Base-by-base conservation (phyloP, 2,888 invertebrate species). In the Keiferia lycopersicella region DNA sequence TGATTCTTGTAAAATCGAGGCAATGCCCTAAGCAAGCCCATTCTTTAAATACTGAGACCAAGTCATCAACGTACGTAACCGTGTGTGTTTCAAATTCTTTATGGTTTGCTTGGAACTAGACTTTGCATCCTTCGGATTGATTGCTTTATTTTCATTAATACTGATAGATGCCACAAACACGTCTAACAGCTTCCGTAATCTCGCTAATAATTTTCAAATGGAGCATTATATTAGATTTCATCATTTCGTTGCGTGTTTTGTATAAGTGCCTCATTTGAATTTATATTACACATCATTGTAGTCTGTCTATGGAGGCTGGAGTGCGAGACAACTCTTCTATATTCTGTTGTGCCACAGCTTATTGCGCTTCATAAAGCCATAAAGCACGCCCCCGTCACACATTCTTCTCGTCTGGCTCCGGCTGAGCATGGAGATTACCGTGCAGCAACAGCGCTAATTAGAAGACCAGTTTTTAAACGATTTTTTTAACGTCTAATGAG, bases 271-370 rank as follows among this genome's bases (percentile, higher is more conserved):
- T 75, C 76, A 78, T 79, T 79, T 84, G 86, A 83, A 86, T 86
- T 84, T 85, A 82, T 85, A 85, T 84, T 80, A 82, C 79, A 78
- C 75, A 84, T 84, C 85, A 85, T 78, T 80, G 78, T 79, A 69
- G 76, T 75, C 69, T 74, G 76, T 75, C 69, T 74, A 73, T 72
- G 77, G 79, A 73, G 73, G 75, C 67, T 68, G 71, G 74, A 66
- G 67, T 66, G 63, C 65, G 76, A 26, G 7, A 78, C 73, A 74
- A 75, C 75, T 61, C 26, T 30, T 61, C 26, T 34, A 78, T 78
- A 81, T 74, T 77, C 74, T 72, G 77, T 73, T 51, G 12, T 74
- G 72, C 71, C 67, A 71, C 67, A 75, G 76, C 75, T 79, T 78
- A 78, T 75, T 80, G 77, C 80, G 77, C 77, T 81, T 78, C 78